These are phyloP conservation scores for Drosophila ustulata DNA, from an alignment of 2,888 invertebrate species.

Conservation along the genomic window DNA sequence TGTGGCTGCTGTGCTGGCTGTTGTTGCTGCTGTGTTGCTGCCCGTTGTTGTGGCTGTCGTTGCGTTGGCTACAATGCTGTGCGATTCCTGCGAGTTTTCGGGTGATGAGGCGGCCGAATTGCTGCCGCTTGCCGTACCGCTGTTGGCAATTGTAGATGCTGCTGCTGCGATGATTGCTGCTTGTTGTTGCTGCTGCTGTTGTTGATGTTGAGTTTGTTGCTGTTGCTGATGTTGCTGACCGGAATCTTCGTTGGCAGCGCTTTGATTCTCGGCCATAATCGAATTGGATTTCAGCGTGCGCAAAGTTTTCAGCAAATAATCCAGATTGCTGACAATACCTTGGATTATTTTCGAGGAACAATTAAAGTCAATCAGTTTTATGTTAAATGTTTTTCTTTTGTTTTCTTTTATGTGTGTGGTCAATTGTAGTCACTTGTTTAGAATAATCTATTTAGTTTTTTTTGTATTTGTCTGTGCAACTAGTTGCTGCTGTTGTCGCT, in stretches of 20 bases:
- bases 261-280: constrained; percentile 85
- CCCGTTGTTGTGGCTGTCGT: constrained; percentile 29
- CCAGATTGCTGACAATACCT: constrained; percentile 78
- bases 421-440: constrained; percentile 2
- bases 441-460: constrained; percentile 9
- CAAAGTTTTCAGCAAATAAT: constrained; percentile 84
- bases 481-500: constrained; percentile 36
- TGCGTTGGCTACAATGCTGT: constrained; percentile 52
- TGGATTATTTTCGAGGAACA: constrained; percentile 65
- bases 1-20: constrained; percentile 25
- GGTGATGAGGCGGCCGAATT: constrained; percentile 80
- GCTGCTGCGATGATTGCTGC: constrained; percentile 44
- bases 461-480: constrained; percentile 17
- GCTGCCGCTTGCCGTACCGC: constrained; percentile 58
- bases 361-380: neutral
- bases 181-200: constrained; percentile 45
- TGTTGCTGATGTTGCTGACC: constrained; percentile 83
- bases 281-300: constrained; percentile 83
- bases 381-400: constrained; percentile 15
- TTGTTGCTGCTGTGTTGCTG: constrained; percentile 33
- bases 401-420: constrained; percentile 3
- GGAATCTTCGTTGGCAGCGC: constrained; percentile 84
- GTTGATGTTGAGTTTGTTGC: constrained; percentile 64
- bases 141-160: constrained; percentile 61
- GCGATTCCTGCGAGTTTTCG: constrained; percentile 79